Conservation (phyloP, 2,888 invertebrate genomes). For the Clistopyga incitator region DNA sequence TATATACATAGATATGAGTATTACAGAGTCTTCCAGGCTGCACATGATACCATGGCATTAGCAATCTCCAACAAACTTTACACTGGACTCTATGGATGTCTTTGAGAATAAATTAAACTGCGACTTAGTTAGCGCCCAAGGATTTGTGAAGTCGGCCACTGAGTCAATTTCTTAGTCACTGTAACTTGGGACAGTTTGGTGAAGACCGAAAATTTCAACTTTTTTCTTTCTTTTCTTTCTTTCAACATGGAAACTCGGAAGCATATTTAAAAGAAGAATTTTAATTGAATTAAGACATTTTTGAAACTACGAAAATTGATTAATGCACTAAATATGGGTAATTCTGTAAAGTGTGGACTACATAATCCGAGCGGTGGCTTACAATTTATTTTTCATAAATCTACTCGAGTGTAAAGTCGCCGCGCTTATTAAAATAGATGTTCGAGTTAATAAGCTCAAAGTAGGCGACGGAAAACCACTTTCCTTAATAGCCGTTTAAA, state of each 20-base stretch:
- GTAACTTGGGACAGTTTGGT: background rate
- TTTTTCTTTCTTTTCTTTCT: no score
- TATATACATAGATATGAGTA: no score
- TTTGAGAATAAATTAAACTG: background rate
- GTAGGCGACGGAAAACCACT: background rate
- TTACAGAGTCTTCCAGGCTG: background rate
- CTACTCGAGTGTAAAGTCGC: background rate
- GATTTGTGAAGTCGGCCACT: background rate
- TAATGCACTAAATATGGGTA: no score
- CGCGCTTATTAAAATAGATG: slow-evolving; percentile 8
- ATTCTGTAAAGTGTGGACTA: no score
- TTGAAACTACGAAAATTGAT: no score
- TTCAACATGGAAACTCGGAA: no score
- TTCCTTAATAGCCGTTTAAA: slow-evolving; percentile 3
- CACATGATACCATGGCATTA: slow-evolving; percentile 8
- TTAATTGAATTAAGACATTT: no score
- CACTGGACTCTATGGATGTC: background rate
- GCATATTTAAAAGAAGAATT: no score
- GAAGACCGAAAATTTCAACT: background rate
- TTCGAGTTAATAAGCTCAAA: slow-evolving; percentile 10
- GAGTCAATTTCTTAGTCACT: background rate
- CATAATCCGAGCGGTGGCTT: background rate
- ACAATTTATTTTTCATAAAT: no score
- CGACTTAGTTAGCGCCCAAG: background rate
- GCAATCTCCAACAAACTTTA: background rate